A percentile compares a stretch with the other conserved stretches of the same genome.
phyloP scores from a whole-genome alignment of 2,113 vertebrate species.

The Thunnus maccoyii region DNA sequence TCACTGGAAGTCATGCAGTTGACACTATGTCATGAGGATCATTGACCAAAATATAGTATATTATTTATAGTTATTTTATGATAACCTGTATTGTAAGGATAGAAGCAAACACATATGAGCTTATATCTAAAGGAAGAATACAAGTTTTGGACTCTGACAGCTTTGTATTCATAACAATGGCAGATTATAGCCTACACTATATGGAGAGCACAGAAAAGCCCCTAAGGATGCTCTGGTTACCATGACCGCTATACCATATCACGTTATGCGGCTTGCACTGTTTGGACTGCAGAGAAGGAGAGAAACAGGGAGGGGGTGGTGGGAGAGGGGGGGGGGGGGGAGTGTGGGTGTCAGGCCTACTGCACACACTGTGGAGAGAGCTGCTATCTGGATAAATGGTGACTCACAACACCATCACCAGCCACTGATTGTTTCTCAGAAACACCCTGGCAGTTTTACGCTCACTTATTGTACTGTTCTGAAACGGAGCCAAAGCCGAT shows the following conservation, averaged over 20 bases:
- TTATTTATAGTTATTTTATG: no score
- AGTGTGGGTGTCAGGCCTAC: conserved; percentile 34
- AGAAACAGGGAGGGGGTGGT: conserved; percentile 36
- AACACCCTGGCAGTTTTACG: conserved; percentile 41
- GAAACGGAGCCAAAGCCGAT: conserved; percentile 18
- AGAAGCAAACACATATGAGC: not conserved
- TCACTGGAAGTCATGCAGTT: not conserved
- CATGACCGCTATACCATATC: conserved; percentile 64
- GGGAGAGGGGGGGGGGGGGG: conserved; percentile 16
- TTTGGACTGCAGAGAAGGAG: conserved; percentile 71
- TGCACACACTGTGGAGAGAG: conserved; percentile 34
- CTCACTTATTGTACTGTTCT: not conserved
- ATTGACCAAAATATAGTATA: not conserved
- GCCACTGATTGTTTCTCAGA: conserved; percentile 59
- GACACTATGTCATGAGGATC: not conserved
- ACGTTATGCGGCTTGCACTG: conserved; percentile 66
- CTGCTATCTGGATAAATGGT: conserved; percentile 66
- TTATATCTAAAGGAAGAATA: not conserved
- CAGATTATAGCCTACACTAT: conserved; percentile 1
- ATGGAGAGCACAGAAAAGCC: conserved; percentile 11
- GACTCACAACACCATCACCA: conserved; percentile 72
- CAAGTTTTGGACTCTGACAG: not conserved
- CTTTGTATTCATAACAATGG: conserved; percentile 16
- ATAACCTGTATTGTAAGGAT: not conserved
- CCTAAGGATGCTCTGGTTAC: conserved; percentile 47